A percentile compares a stretch with the other conserved stretches of the same genome.
Conservation (phyloP, 92 coral and sea anemone genomes). For the Galaxea fascicularis region DNA sequence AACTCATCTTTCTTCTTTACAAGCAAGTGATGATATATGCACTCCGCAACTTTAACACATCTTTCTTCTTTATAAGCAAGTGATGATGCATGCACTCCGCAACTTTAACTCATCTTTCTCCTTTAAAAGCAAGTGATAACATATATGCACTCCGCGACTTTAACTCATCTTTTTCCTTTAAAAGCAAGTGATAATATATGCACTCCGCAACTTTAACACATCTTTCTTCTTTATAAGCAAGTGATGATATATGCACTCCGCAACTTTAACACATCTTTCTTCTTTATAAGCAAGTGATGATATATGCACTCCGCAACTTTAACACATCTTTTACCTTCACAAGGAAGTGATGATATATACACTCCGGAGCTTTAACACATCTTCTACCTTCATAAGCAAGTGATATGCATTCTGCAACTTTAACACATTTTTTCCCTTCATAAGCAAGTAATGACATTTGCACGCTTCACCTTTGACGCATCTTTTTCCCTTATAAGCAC, state of each 20-base stretch:
- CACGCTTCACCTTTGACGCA: not conserved
- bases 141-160: not conserved
- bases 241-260: not conserved
- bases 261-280: not conserved
- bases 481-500: not conserved
- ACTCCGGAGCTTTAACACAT: not conserved
- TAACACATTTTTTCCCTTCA: not conserved
- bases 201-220: not conserved
- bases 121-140: not conserved
- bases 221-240: not conserved
- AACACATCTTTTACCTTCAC: not conserved
- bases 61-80: too few relatives aligned
- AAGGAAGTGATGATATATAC: not conserved
- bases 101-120: not conserved
- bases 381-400: not conserved
- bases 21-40: too few relatives aligned
- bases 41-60: too few relatives aligned
- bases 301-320: slow-evolving; percentile 2
- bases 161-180: not conserved
- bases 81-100: too few relatives aligned
- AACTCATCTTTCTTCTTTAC: not conserved
- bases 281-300: not conserved
- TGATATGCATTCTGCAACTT: not conserved
- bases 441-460: not conserved
- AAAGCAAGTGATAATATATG: not conserved